Evolutionary conservation across 2,113 vertebrate genomes (phyloP).

Genomic region (Pachyramphus minor): DNA sequence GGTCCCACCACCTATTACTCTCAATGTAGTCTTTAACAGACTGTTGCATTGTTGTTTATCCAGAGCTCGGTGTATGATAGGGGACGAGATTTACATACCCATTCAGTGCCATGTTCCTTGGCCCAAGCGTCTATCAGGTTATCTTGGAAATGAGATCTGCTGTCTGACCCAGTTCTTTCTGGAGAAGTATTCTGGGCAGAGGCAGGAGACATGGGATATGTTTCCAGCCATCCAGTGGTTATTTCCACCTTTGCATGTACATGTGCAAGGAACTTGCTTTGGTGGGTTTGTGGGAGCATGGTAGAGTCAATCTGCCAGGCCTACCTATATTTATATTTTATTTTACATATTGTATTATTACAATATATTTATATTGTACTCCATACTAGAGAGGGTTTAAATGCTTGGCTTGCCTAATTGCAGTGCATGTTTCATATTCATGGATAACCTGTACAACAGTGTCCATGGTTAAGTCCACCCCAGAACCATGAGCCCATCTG

Average conservation of each 20-base stretch:
- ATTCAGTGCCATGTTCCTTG: background rate
- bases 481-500: background rate
- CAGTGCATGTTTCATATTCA: background rate
- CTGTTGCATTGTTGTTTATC: background rate
- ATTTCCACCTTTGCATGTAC: background rate
- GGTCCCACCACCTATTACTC: background rate
- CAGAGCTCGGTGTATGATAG: background rate
- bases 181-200: background rate
- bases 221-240: background rate
- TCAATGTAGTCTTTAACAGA: background rate
- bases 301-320: background rate
- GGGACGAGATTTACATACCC: background rate
- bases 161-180: background rate
- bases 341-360: too few relatives aligned
- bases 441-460: background rate
- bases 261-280: background rate
- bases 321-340: background rate
- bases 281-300: background rate
- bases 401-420: background rate
- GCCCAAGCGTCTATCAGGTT: background rate
- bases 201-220: background rate
- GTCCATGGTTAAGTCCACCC: background rate
- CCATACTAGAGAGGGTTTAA: background rate
- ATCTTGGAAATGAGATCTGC: background rate
- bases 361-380: too few relatives aligned